A percentile compares a stretch with the other conserved stretches of the same genome.
Conservation (phyloP, 1,140 invertebrate genomes). For the Pteromalus puparum region DNA sequence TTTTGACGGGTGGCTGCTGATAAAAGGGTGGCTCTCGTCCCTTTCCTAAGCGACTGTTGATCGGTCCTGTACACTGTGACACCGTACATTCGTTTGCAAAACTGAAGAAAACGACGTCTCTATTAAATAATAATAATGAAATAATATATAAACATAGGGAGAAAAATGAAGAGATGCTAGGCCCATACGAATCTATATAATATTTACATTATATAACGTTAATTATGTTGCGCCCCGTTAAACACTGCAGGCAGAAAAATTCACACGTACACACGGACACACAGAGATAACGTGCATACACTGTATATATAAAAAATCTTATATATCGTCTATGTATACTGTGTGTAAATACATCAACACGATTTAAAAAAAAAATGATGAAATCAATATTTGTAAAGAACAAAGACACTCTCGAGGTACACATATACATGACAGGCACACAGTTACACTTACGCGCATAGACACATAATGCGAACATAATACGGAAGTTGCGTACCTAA, state of each 20-base stretch:
- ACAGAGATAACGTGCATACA: constrained; percentile 24
- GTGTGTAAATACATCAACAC: constrained; percentile 50
- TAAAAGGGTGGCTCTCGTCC: constrained; percentile 54
- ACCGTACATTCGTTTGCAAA: constrained; percentile 53
- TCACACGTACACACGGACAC: constrained; percentile 28
- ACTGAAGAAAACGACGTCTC: constrained; percentile 58
- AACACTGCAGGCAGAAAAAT: constrained; percentile 49
- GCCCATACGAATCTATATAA: constrained; percentile 64
- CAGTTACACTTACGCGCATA: neutral
- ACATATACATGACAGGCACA: constrained; percentile 17
- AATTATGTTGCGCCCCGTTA: constrained; percentile 63
- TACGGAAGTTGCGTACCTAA: constrained; percentile 53
- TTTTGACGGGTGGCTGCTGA: constrained; percentile 51
- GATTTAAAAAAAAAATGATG: constrained; percentile 36
- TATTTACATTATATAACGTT: constrained; percentile 68
- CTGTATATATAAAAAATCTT: constrained; percentile 41
- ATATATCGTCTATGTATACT: constrained; percentile 52
- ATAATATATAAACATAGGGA: constrained; percentile 65
- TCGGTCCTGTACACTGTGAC: constrained; percentile 51
- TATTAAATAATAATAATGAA: constrained; percentile 64
- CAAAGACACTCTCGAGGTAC: constrained; percentile 26
- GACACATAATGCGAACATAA: constrained; percentile 15
- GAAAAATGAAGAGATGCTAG: constrained; percentile 61
- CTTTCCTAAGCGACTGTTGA: constrained; percentile 56
- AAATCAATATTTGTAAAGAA: constrained; percentile 43